Evolutionary conservation across 1,140 invertebrate species (phyloP).

Genomic region (Saxidomus purpurata): DNA sequence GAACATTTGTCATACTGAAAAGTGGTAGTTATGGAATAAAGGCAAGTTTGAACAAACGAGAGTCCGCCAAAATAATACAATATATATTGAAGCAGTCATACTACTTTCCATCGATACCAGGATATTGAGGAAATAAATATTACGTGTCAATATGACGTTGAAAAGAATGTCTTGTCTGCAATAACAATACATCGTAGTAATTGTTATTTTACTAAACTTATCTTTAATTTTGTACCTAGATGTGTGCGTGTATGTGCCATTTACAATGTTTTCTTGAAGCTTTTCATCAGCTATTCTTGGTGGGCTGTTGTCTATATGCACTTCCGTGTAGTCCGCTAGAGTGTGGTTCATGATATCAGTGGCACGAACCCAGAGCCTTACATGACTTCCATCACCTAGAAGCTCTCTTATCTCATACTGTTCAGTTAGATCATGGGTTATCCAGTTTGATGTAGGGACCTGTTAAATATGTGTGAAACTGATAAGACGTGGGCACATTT

Average conservation of each 20-base stretch:
- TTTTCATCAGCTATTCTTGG: not conserved
- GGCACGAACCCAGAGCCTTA: slow-evolving; percentile 31
- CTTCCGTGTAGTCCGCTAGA: slow-evolving; percentile 13
- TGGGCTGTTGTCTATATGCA: slow-evolving; percentile 32
- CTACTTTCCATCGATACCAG: no score
- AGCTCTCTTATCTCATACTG: not conserved
- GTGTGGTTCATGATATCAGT: slow-evolving; percentile 49
- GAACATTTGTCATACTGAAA: no score
- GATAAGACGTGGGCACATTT: no score
- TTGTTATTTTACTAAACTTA: no score
- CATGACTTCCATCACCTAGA: slow-evolving; percentile 18
- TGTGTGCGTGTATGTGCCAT: slow-evolving; percentile 28
- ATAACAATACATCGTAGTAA: no score
- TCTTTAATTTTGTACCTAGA: slow-evolving; percentile 35
- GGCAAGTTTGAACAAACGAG: no score
- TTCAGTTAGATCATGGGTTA: not conserved
- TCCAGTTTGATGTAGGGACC: not conserved
- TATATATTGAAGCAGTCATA: no score
- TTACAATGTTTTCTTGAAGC: not conserved
- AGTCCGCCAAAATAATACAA: no score
- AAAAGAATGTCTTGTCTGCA: no score
- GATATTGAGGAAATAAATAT: no score
- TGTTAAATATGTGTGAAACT: not conserved
- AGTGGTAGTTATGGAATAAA: no score
- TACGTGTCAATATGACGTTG: no score